These are phyloP conservation scores for Nipponacmea schrenckii DNA, from an alignment of 2,888 invertebrate genomes.

Conservation along the genomic window DNA sequence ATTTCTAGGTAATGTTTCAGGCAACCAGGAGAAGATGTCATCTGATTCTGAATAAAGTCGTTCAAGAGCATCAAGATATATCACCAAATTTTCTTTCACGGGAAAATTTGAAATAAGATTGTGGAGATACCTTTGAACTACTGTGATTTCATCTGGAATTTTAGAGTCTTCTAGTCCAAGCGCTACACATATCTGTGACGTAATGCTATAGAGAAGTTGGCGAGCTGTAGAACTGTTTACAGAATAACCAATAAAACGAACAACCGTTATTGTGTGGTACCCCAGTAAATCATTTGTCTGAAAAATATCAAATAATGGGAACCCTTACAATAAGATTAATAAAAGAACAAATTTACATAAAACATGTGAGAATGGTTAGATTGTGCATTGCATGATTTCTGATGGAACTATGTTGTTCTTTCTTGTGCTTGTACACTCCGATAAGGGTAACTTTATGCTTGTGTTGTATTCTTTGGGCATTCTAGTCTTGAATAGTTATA, in stretches of 20 bases:
- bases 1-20: conserved; percentile 51
- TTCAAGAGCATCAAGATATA: conserved; percentile 53
- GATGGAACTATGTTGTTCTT: too few relatives aligned
- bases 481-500: too few relatives aligned
- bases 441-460: too few relatives aligned
- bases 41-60: conserved; percentile 24
- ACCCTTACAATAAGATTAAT: too few relatives aligned
- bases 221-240: conserved; percentile 49
- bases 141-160: conserved; percentile 51
- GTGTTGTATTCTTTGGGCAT: too few relatives aligned
- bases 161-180: conserved; percentile 33
- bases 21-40: conserved; percentile 51
- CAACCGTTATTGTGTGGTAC: conserved; percentile 39
- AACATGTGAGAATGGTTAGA: too few relatives aligned
- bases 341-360: too few relatives aligned
- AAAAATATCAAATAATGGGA: conserved; percentile 22
- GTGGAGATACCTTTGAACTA: conserved; percentile 51
- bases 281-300: conserved; percentile 41
- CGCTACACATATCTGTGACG: conserved; percentile 48
- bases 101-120: conserved; percentile 51
- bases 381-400: too few relatives aligned
- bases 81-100: conserved; percentile 44
- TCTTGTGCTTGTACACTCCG: too few relatives aligned
- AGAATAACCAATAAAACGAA: conserved; percentile 56
- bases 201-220: conserved; percentile 55